Base-by-base conservation (phyloP, 2,113 vertebrate species). In the Barbus barbus region DNA sequence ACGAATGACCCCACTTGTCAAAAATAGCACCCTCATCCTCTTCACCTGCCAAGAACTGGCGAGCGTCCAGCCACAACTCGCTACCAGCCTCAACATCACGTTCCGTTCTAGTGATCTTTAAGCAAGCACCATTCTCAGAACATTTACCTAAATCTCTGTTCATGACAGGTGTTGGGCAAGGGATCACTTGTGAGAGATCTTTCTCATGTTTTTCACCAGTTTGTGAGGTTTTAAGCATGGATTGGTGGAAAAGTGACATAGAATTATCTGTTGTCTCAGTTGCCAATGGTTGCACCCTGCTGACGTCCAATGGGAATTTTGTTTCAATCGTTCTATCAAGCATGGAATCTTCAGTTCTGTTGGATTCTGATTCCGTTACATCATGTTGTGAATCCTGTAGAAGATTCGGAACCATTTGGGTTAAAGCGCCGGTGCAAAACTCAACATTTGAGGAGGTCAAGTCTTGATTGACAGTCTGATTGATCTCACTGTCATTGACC, bases 1-100 rank as follows among this genome's bases (percentile, higher is more conserved):
- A 92, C 63, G 93, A 95, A 90, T 91, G 92, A 88, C 93, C 90
- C 53, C 91, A 92, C 87, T 93, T 91, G 63, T 95, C 95, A 46
- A 94, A 91, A 91, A 92, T 89, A 89, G 93, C 65, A 38, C 33
- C 76, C 44, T 77, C 90, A 65, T 93, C 89, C 85, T 91, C 89
- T 83, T 95, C 94, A 86, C 89, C 90, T 0, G 82, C 85, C 75
- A 89, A 85, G 86, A 89, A 93, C 88, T 94, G 92, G 87, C 90
- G 91, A 65, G 92, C 90, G 13, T 94, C 95, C 90, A 94, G 82
- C 91, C 91, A 93, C 82, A 92, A 87, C 81, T 96, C 95, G 9
- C 84, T 26, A 5, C 88, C 86, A 88, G 87, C 83, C 51, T 90
- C 9, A 0, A 80, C 86, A 36, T 91, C 91, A 77, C 86, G 89